These are phyloP conservation scores for Drosophila arawakana DNA, from an alignment of 1,140 invertebrate genomes.

Conservation along the genomic window DNA sequence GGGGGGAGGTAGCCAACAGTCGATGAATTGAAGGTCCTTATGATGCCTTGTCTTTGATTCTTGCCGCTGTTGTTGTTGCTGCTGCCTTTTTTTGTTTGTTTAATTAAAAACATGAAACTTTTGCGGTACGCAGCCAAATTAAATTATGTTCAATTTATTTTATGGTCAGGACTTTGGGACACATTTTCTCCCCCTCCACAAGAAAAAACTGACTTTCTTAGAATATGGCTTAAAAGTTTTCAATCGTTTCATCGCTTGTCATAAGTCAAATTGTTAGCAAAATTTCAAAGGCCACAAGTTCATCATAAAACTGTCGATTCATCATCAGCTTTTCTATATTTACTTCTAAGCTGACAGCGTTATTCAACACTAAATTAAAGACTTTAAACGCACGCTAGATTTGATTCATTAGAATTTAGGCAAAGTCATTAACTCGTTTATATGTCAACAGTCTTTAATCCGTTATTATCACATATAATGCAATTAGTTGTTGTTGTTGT, in stretches of 20 bases:
- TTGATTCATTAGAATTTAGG: slow-evolving; percentile 43
- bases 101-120: slow-evolving; percentile 55
- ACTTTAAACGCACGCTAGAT: background rate
- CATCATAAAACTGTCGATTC: background rate
- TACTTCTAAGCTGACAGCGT: background rate
- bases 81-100: slow-evolving; percentile 33
- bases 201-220: background rate
- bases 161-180: slow-evolving; percentile 33
- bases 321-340: background rate
- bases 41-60: slow-evolving; percentile 44
- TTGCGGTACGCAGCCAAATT: slow-evolving; percentile 44
- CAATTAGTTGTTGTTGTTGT: slow-evolving; percentile 51
- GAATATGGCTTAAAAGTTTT: slow-evolving; percentile 20
- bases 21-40: slow-evolving; percentile 39
- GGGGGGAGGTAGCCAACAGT: background rate
- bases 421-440: slow-evolving; percentile 25
- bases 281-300: slow-evolving; percentile 5
- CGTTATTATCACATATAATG: slow-evolving; percentile 65
- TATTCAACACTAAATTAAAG: background rate
- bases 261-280: slow-evolving; percentile 21
- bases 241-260: slow-evolving; percentile 8
- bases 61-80: slow-evolving; percentile 5
- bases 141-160: slow-evolving; percentile 59
- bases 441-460: slow-evolving; percentile 69
- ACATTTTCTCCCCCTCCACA: background rate